Conservation (phyloP, 1,140 invertebrate genomes). For the Pygmarrhopalites habei region DNA sequence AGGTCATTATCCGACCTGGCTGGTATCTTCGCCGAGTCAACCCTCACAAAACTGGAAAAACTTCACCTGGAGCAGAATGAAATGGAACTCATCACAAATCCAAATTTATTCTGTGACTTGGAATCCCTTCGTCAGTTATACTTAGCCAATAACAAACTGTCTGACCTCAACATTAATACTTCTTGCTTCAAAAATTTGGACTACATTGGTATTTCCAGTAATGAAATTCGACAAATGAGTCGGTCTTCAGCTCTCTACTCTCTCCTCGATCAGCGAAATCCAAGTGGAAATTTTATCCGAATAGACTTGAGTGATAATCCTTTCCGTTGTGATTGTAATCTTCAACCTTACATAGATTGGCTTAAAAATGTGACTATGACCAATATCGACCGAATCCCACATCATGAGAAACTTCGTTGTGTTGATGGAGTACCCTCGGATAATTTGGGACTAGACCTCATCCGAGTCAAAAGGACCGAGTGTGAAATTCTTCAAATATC, state of each 20-base stretch:
- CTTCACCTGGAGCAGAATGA: constrained; percentile 72
- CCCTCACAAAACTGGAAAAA: constrained; percentile 59
- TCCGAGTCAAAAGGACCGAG: constrained; percentile 40
- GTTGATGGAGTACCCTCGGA: constrained; percentile 34
- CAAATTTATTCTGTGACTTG: constrained; percentile 62
- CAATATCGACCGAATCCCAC: constrained; percentile 49
- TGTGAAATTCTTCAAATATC: constrained; percentile 26
- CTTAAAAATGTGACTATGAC: constrained; percentile 50
- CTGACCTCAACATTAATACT: constrained; percentile 57
- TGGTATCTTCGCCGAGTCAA: constrained; percentile 63
- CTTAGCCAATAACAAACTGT: constrained; percentile 57
- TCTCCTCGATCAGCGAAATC: constrained; percentile 48
- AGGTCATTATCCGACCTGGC: constrained; percentile 49
- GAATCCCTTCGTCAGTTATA: constrained; percentile 60
- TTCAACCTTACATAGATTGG: constrained; percentile 58
- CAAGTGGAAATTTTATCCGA: constrained; percentile 46
- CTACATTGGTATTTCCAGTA: constrained; percentile 63
- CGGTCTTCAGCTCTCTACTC: constrained; percentile 55
- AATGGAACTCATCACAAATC: constrained; percentile 52
- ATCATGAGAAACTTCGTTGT: constrained; percentile 49
- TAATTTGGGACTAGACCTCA: constrained; percentile 45
- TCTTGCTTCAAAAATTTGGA: constrained; percentile 58
- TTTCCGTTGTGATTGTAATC: constrained; percentile 57
- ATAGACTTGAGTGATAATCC: constrained; percentile 62
- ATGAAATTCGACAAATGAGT: constrained; percentile 56